Evolutionary conservation across 2,113 vertebrate genomes (phyloP).

Genomic region (Pedionomus torquatus): DNA sequence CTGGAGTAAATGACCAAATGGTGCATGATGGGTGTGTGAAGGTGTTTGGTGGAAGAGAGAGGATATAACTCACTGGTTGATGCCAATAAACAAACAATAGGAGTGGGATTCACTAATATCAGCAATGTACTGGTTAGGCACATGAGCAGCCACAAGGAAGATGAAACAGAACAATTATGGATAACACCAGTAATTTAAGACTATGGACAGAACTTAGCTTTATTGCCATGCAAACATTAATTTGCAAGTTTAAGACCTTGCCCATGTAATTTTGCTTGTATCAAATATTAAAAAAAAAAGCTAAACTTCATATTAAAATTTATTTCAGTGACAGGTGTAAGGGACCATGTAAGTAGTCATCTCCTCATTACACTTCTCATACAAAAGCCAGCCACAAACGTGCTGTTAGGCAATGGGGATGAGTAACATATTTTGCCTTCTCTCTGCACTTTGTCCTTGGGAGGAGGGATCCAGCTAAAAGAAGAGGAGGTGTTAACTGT

Average conservation of each 20-base stretch:
- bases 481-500: not conserved
- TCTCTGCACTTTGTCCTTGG: not conserved
- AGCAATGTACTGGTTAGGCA: not conserved
- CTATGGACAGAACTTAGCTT: not conserved
- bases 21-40: not conserved
- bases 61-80: not conserved
- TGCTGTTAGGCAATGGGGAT: accelerated
- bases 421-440: not conserved
- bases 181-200: not conserved
- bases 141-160: not conserved
- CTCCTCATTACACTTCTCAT: not conserved
- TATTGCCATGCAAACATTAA: not conserved
- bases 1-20: not conserved
- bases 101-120: not conserved
- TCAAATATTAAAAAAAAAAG: not conserved
- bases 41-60: not conserved
- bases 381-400: not conserved
- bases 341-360: not conserved
- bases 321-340: not conserved
- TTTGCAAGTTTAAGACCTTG: not conserved
- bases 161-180: not conserved
- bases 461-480: not conserved
- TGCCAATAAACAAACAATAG: not conserved
- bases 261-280: not conserved
- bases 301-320: not conserved